These are phyloP conservation scores for Dendropsophus ebraccatus DNA, from an alignment of 2,113 vertebrate genomes.

Conservation along the genomic window DNA sequence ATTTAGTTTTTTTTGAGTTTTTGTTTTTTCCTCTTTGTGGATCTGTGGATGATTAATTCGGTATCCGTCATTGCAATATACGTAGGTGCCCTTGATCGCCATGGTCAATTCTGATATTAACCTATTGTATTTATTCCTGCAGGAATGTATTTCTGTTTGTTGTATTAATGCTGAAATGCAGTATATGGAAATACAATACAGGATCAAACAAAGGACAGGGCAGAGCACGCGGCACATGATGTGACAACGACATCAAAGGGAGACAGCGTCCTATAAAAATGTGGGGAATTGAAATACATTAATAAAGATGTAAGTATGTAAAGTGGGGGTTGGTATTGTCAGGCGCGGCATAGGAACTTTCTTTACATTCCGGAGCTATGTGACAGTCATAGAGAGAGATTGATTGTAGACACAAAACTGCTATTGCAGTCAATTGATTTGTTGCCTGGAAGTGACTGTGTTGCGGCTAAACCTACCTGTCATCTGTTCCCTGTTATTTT, in stretches of 20 bases:
- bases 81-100: constrained; percentile 6
- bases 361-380: background rate
- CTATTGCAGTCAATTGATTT: constrained; percentile 8
- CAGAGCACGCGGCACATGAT: constrained; percentile 22
- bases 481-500: background rate
- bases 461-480: constrained; percentile 3
- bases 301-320: constrained; percentile 19
- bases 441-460: constrained; percentile 2
- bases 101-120: constrained; percentile 7
- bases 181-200: constrained; percentile 19
- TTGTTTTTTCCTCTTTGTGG: background rate
- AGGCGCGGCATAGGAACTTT: constrained; percentile 3
- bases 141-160: constrained; percentile 15
- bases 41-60: constrained; percentile 17
- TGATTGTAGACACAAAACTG: constrained; percentile 27
- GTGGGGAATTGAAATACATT: constrained; percentile 19
- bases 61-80: background rate
- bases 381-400: constrained; percentile 11
- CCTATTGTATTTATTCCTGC: constrained; percentile 32
- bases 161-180: constrained; percentile 26
- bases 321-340: constrained; percentile 11
- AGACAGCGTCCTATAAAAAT: constrained; percentile 12
- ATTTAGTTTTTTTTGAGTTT: too few species aligned
- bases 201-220: constrained; percentile 42
- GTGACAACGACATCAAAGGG: constrained; percentile 19